A percentile compares a stretch with the other conserved stretches of the same genome.
These are phyloP conservation scores for Zhuqinia jingwanae DNA, from an alignment of 2,888 invertebrate genomes.

Conservation along the genomic window DNA sequence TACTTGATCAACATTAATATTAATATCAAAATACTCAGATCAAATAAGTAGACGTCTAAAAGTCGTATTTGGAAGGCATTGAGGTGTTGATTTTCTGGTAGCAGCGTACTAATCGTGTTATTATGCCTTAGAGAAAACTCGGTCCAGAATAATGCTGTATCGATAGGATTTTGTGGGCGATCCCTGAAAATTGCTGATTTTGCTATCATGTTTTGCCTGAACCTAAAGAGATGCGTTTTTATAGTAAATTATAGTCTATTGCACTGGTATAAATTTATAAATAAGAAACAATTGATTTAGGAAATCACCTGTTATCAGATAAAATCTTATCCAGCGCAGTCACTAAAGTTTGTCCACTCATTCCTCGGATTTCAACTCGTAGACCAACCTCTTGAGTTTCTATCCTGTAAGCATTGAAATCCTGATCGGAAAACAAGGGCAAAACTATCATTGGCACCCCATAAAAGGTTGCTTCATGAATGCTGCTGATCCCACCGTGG, in stretches of 20 bases:
- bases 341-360: constrained; percentile 68
- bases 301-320: constrained; percentile 64
- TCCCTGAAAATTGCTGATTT: constrained; percentile 75
- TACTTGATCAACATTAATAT: neutral
- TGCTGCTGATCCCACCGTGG: constrained; percentile 76
- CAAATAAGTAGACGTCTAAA: constrained; percentile 71
- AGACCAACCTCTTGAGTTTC: constrained; percentile 77
- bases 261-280: neutral
- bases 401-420: constrained; percentile 77
- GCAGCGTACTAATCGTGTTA: constrained; percentile 70
- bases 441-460: constrained; percentile 75
- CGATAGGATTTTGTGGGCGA: constrained; percentile 73
- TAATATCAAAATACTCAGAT: neutral
- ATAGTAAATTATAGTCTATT: too few species aligned
- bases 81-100: constrained; percentile 69
- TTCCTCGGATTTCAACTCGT: constrained; percentile 70
- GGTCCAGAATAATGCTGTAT: constrained; percentile 76
- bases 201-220: constrained; percentile 74
- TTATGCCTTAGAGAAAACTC: constrained; percentile 77
- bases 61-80: constrained; percentile 70
- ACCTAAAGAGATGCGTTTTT: constrained; percentile 39
- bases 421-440: constrained; percentile 77
- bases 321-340: constrained; percentile 68
- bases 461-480: constrained; percentile 77
- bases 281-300: neutral